phyloP scores from a whole-genome alignment of 2,888 invertebrate genomes.

The Heliconius cydno region DNA sequence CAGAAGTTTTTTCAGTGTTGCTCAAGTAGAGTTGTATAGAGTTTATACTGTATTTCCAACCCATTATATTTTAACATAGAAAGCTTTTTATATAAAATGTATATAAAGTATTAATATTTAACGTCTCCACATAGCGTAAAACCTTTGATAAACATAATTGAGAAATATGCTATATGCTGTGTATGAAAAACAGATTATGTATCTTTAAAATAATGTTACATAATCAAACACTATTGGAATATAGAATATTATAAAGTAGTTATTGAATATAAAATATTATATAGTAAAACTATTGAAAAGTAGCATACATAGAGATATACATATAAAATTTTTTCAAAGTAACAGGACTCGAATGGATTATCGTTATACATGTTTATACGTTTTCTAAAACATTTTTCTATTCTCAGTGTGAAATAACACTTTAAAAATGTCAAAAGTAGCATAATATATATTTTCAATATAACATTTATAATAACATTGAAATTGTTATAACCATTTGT shows the following conservation, averaged over 20 bases:
- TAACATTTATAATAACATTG: neutral
- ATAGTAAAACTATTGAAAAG: neutral
- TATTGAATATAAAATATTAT: neutral
- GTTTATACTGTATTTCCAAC: too few species aligned
- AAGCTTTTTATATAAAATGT: neutral
- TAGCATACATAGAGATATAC: neutral
- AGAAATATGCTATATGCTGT: neutral
- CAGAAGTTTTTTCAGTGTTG: neutral
- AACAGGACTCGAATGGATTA: too few species aligned
- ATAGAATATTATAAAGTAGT: too few species aligned
- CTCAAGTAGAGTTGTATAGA: neutral
- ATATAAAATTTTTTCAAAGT: too few species aligned
- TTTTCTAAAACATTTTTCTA: too few species aligned
- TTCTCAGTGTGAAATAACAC: neutral
- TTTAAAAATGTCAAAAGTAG: neutral
- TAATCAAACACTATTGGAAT: too few species aligned
- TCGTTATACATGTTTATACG: too few species aligned
- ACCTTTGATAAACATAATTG: neutral
- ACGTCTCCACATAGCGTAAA: neutral
- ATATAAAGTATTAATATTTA: neutral
- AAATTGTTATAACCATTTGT: neutral
- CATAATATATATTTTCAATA: neutral
- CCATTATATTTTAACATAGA: neutral
- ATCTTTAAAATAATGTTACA: neutral
- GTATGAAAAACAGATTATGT: neutral